Percentiles rank a stretch among this genome's conserved stretches.
Conservation (phyloP, 1,140 invertebrate species). For the Penaeus japonicus region DNA sequence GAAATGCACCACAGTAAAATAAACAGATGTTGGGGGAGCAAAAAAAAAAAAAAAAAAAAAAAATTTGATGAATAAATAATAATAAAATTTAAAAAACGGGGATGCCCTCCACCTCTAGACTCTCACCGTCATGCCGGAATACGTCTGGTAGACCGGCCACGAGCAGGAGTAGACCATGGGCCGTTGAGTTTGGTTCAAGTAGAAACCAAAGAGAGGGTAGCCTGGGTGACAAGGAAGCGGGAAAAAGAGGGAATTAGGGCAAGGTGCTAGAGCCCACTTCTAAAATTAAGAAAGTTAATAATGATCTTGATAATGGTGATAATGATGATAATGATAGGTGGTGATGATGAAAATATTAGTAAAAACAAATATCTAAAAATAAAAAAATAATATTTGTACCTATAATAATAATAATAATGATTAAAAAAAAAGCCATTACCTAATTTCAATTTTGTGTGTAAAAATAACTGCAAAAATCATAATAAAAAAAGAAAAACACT, state of each 20-base stretch:
- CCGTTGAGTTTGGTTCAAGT: slow-evolving; percentile 80
- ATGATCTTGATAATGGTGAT: neutral
- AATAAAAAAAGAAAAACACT: no score
- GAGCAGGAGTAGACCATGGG: slow-evolving; percentile 89
- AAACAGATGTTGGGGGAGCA: neutral
- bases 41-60: no score
- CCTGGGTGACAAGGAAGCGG: slow-evolving; percentile 65
- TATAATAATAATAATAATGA: no score
- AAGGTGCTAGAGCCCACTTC: neutral
- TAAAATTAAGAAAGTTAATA: neutral
- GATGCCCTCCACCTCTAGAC: neutral
- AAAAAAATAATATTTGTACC: neutral
- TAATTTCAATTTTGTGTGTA: no score
- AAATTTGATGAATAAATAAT: no score
- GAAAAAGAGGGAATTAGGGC: slow-evolving; percentile 39
- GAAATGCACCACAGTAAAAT: neutral
- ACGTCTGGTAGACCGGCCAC: slow-evolving; percentile 83
- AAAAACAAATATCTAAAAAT: neutral
- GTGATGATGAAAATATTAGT: neutral
- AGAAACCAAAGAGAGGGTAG: slow-evolving; percentile 77
- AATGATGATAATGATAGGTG: neutral
- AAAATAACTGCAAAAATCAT: no score
- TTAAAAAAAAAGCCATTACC: no score
- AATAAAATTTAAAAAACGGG: neutral
- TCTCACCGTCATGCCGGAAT: slow-evolving; percentile 59